These are phyloP conservation scores for Oreochromis tanganicae DNA, from an alignment of 2,113 vertebrate species.

Conservation along the genomic window DNA sequence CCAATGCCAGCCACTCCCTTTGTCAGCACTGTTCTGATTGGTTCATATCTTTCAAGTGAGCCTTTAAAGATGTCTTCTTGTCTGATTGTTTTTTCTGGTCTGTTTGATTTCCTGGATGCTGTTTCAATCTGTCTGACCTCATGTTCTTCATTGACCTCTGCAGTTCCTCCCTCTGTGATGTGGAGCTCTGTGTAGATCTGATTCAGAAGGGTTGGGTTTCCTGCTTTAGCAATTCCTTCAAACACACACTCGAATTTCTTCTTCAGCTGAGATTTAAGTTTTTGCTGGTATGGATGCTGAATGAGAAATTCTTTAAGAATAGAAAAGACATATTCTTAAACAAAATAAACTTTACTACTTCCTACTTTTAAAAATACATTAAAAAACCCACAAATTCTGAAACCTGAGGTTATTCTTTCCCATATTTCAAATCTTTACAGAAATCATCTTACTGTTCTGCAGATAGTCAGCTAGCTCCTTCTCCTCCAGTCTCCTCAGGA, in stretches of 20 bases:
- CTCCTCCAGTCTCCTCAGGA: not conserved
- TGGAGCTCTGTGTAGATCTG: constrained; percentile 43
- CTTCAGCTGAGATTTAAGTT: not conserved
- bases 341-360: not conserved
- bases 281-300: not conserved
- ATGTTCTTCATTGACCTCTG: not conserved
- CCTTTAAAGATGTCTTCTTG: too few relatives aligned
- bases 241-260: not conserved
- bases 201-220: not conserved
- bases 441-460: not conserved
- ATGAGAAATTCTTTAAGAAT: not conserved
- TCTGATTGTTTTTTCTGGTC: too few relatives aligned
- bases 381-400: too few relatives aligned
- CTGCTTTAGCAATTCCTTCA: not conserved
- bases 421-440: not conserved
- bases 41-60: too few relatives aligned
- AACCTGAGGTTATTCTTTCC: too few relatives aligned
- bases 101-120: too few relatives aligned
- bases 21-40: too few relatives aligned
- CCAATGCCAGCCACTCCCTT: too few relatives aligned
- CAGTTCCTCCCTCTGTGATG: constrained; percentile 24
- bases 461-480: not conserved
- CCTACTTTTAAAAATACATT: too few relatives aligned
- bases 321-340: not conserved
- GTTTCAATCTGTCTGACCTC: too few relatives aligned